A percentile compares a stretch with the other conserved stretches of the same genome.
These are phyloP conservation scores for Aspidiotus destructor DNA, from an alignment of 2,888 invertebrate species.

Conservation along the genomic window DNA sequence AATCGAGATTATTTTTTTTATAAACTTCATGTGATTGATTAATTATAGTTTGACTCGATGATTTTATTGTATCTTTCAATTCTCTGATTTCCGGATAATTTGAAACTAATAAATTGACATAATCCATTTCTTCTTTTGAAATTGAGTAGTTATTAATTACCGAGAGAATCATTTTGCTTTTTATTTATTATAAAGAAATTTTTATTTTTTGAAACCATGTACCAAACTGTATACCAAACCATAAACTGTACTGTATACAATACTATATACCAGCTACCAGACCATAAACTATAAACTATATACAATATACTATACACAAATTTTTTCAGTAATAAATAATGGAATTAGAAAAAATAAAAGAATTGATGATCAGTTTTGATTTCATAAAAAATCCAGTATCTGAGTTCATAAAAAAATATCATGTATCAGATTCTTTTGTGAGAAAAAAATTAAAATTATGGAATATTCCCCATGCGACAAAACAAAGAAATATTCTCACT, in stretches of 20 bases:
- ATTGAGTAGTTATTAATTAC: slow-evolving; percentile 4
- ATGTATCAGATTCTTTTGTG: slow-evolving; percentile 17
- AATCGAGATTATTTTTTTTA: slow-evolving; percentile 2
- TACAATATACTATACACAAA: slow-evolving; percentile 10
- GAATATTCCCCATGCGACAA: slow-evolving; percentile 16
- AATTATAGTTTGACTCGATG: slow-evolving; percentile 2
- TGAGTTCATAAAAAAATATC: slow-evolving; percentile 12
- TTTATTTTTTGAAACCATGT: slow-evolving; percentile 3
- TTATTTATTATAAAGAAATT: slow-evolving; percentile 4
- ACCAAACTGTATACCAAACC: slow-evolving; percentile 4
- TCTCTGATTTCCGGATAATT: not conserved
- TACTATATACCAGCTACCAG: slow-evolving; percentile 10
- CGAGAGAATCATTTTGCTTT: slow-evolving; percentile 4
- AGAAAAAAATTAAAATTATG: slow-evolving; percentile 11
- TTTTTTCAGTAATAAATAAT: slow-evolving; percentile 13
- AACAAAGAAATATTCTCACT: slow-evolving; percentile 10
- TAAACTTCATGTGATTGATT: slow-evolving; percentile 1
- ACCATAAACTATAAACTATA: slow-evolving; percentile 10
- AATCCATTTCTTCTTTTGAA: slow-evolving; percentile 2
- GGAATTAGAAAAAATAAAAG: slow-evolving; percentile 10
- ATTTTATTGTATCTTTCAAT: slow-evolving; percentile 4
- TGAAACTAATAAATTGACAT: slow-evolving; percentile 4
- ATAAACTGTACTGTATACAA: slow-evolving; percentile 5
- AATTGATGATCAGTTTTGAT: slow-evolving; percentile 10
- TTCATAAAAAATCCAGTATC: slow-evolving; percentile 15